These are phyloP conservation scores for Suricata suricatta DNA, from an alignment of 2,113 vertebrate genomes.

Conservation along the genomic window DNA sequence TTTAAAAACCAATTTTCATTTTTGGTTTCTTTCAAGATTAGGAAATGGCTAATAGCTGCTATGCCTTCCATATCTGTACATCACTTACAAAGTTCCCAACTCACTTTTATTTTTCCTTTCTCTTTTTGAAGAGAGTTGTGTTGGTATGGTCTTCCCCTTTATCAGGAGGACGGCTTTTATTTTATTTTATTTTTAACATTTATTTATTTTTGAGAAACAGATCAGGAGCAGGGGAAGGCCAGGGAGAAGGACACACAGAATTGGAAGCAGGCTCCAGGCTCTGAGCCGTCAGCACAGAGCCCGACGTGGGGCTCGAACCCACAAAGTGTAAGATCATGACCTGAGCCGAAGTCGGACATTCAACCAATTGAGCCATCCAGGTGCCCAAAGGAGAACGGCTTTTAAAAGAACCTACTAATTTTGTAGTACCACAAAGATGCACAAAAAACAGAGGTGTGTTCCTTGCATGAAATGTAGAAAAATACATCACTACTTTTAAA, in stretches of 20 bases:
- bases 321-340: no score
- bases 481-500: neutral
- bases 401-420: slow-evolving; percentile 7
- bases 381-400: neutral
- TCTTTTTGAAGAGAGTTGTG: neutral
- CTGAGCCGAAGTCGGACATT: no score
- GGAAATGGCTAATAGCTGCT: neutral
- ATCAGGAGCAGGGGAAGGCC: no score
- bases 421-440: neutral
- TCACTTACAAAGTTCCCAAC: neutral
- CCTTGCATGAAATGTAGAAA: neutral
- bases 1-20: slow-evolving; percentile 48
- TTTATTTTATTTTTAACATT: no score
- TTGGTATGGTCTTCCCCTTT: neutral
- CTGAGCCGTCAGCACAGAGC: no score
- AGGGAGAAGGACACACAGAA: no score
- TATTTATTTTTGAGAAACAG: no score
- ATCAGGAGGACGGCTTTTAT: neutral
- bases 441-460: neutral
- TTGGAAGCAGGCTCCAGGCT: no score
- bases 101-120: slow-evolving; percentile 3
- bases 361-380: no score
- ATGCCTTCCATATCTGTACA: neutral
- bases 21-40: slow-evolving; percentile 26
- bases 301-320: no score